Evolutionary conservation across 2,113 vertebrate genomes (phyloP), one percentile per base, ranked within the genome.

Genomic region (Apeltes quadracus): DNA sequence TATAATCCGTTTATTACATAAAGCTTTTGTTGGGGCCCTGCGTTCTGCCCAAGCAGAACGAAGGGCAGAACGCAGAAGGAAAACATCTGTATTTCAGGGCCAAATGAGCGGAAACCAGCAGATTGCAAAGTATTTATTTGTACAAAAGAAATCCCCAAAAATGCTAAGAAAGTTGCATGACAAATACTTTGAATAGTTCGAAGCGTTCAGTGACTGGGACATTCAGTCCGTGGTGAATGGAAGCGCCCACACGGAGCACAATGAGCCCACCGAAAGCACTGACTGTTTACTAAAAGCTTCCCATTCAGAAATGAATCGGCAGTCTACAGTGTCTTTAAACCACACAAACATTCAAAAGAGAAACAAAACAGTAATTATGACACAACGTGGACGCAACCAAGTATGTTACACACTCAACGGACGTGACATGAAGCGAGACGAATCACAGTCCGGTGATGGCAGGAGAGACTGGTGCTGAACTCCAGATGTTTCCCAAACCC

Each of bases 101-200:
- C 48, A n/a, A 76, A 36, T 69, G 56, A 76, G 7, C 1, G 34
- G 61, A 87, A 53, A 75, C 81, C 0, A 32, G 44, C 15, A 46
- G 55, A 71, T 83, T 78, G 72, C 75, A 81, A 88, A 91, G 81
- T 64, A 71, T 88, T 88, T 89, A 89, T 88, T 88, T 75, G 72
- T 87, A 86, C 61, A 88, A 89, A 89, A 84, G 16, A 75, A 68
- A 75, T 56, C 58, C 50, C 59, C 54, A 34, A 55, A 71, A 84
- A 76, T 62, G 51, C 80, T 85, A 56, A 78, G 70, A 88, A 86
- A 91, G 87, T 82, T 81, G 87, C 84, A 86, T 82, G 88, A 73
- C 69, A 82, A 73, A 87, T 88, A 87, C 65, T 86, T 80, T 70
- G 87, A 88, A 90, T 88, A 79, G 78, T 81, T 75, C 69, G 78